These are phyloP conservation scores for Solenopsis invicta DNA, from an alignment of 1,140 invertebrate genomes.

Conservation along the genomic window DNA sequence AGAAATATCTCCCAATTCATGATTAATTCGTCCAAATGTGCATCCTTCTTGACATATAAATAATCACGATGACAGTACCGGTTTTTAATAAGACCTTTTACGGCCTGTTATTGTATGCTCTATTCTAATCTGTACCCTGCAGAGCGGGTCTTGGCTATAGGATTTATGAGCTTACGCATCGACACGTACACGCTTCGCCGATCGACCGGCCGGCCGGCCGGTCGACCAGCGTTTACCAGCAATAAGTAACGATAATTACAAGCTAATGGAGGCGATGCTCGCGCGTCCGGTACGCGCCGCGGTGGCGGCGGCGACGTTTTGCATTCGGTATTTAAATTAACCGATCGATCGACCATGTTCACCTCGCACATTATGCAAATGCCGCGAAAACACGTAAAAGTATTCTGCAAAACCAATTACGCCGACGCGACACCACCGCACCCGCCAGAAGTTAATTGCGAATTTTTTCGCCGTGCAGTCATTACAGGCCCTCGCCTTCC, in stretches of 20 bases:
- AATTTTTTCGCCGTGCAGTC: slow-evolving; percentile 76
- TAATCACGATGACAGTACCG: background rate
- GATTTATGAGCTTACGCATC: slow-evolving; percentile 77
- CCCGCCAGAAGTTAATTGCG: slow-evolving; percentile 77
- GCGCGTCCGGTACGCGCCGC: slow-evolving; percentile 67
- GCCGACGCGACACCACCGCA: slow-evolving; percentile 80
- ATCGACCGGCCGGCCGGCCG: background rate
- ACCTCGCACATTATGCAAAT: slow-evolving; percentile 86
- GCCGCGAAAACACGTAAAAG: slow-evolving; percentile 84
- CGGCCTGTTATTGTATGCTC: background rate
- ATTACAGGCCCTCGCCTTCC: slow-evolving; percentile 51
- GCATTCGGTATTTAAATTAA: slow-evolving; percentile 86
- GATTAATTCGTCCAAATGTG: background rate
- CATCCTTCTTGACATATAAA: background rate
- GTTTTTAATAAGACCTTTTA: background rate
- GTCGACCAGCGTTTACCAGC: slow-evolving; percentile 75
- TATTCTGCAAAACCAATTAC: slow-evolving; percentile 85
- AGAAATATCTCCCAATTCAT: background rate
- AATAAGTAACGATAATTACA: slow-evolving; percentile 86
- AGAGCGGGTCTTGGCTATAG: slow-evolving; percentile 74
- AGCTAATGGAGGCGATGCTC: slow-evolving; percentile 80
- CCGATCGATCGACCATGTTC: slow-evolving; percentile 84
- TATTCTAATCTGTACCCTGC: background rate
- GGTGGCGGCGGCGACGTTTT: slow-evolving; percentile 63
- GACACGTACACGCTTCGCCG: slow-evolving; percentile 53